phyloP scores from a whole-genome alignment of 2,113 vertebrate genomes.

The Petroica traversi region DNA sequence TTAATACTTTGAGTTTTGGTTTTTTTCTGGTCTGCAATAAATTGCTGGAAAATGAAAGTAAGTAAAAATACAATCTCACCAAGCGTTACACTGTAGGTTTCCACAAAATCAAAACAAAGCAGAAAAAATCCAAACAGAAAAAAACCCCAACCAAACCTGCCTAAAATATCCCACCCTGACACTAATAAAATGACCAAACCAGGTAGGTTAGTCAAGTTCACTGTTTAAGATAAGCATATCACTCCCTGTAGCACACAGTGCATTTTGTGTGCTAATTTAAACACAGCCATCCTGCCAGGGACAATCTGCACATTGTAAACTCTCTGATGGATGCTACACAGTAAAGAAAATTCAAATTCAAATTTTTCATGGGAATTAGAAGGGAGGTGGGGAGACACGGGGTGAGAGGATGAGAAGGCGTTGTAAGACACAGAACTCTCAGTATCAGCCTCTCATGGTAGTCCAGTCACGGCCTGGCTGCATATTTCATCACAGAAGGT shows the following conservation, averaged over 20 bases:
- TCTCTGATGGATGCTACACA: not conserved
- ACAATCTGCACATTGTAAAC: not conserved
- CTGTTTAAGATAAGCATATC: not conserved
- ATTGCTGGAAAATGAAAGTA: constrained; percentile 29
- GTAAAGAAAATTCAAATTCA: not conserved
- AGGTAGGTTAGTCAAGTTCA: not conserved
- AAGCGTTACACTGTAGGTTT: not conserved
- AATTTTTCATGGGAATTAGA: not conserved
- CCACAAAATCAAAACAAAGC: not conserved
- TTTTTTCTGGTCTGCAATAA: not conserved
- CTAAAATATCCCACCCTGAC: rapidly evolving
- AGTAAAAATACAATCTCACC: not conserved
- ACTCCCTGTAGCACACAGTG: not conserved
- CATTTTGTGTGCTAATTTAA: constrained; percentile 5
- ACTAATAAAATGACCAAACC: not conserved
- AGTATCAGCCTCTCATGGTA: not conserved
- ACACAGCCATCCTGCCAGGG: not conserved
- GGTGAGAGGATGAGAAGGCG: not conserved
- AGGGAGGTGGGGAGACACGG: not conserved
- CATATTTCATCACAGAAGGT: constrained; percentile 10
- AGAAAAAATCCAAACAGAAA: rapidly evolving
- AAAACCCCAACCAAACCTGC: not conserved
- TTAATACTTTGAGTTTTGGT: not conserved
- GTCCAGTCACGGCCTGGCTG: not conserved
- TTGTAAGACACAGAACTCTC: not conserved